Evolutionary conservation across 2,797 vertebrate genomes (phyloP).

Genomic region (Sebastes miniatus): DNA sequence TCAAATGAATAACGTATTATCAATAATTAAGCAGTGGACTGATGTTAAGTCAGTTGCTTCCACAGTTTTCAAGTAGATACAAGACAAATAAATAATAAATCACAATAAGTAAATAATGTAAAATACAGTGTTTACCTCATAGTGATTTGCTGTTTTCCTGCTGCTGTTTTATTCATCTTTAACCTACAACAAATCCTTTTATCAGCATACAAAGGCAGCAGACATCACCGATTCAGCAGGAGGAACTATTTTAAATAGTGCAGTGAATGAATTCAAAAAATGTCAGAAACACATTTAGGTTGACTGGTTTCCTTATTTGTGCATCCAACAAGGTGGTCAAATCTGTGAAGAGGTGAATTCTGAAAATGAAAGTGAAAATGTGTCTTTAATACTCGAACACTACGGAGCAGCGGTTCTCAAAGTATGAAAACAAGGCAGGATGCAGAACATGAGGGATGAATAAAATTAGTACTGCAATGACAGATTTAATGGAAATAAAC

Average conservation of each 20-base stretch:
- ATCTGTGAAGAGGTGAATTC: not conserved
- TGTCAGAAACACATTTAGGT: not conserved
- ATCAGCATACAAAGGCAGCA: not conserved
- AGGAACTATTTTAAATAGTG: not conserved
- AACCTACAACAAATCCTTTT: not conserved
- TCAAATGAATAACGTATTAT: not conserved
- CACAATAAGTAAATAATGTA: not conserved
- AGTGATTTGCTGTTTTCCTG: not conserved
- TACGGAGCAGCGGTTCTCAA: not conserved
- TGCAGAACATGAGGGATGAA: conserved; percentile 46
- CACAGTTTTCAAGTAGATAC: not conserved
- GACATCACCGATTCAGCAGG: not conserved
- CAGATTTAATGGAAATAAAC: conserved; percentile 61
- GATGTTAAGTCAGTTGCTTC: not conserved
- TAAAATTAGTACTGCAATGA: conserved; percentile 49
- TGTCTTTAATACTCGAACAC: not conserved
- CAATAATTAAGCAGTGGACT: not conserved
- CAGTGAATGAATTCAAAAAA: not conserved
- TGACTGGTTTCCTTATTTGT: not conserved
- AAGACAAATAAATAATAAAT: not conserved
- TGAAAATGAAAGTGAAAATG: not conserved
- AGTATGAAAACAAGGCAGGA: conserved; percentile 24
- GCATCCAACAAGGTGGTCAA: not conserved
- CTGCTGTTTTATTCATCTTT: not conserved
- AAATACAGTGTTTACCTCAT: not conserved